A percentile compares a stretch with the other conserved stretches of the same genome.
Evolutionary conservation across 2,113 vertebrate species (phyloP).

Genomic region (Corythornis vintsioides): DNA sequence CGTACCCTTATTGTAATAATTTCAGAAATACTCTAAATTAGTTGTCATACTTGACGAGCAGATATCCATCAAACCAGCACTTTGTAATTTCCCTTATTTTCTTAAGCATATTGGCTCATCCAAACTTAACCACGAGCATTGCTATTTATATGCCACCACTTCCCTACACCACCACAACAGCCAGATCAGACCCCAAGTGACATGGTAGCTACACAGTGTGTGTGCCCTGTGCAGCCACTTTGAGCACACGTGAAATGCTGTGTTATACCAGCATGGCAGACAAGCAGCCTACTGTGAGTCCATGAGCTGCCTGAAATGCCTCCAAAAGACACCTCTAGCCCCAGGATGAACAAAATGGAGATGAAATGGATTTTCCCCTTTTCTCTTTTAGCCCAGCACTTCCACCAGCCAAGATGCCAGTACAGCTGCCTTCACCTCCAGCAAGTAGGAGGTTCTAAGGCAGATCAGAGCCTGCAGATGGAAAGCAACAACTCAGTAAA

Average conservation of each 20-base stretch:
- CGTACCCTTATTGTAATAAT: neutral
- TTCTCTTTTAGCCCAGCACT: neutral
- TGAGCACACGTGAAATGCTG: neutral
- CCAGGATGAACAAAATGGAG: neutral
- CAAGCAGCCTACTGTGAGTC: neutral
- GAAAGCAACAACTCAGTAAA: conserved; percentile 19
- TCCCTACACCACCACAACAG: neutral
- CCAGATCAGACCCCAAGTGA: neutral
- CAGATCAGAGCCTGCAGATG: neutral
- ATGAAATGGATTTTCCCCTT: neutral
- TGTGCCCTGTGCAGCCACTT: neutral
- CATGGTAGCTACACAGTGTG: accelerated
- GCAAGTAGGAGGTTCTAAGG: neutral
- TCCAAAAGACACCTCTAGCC: neutral
- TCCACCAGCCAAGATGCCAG: neutral
- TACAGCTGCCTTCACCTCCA: neutral
- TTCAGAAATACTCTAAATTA: neutral
- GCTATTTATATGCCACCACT: neutral
- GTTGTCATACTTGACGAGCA: neutral
- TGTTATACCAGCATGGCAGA: neutral
- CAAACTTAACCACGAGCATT: neutral
- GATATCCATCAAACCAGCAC: neutral
- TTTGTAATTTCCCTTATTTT: neutral
- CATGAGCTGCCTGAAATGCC: neutral
- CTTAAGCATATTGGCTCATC: neutral